Percentiles rank a stretch among this genome's conserved stretches.
Conservation (phyloP, 2,797 vertebrate species). For the Schizopygopsis pylzovi region DNA sequence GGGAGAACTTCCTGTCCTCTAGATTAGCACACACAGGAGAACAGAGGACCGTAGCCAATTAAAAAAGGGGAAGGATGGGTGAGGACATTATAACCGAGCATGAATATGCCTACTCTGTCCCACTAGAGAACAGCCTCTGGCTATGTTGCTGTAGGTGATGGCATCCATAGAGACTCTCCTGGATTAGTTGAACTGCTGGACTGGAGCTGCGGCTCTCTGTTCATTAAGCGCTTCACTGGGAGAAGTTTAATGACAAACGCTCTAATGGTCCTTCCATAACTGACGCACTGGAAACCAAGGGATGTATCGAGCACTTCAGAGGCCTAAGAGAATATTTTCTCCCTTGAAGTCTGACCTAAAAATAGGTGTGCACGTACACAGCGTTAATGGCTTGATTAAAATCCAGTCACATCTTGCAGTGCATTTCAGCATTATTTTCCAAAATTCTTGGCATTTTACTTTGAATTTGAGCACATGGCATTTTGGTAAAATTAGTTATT, state of each 20-base stretch:
- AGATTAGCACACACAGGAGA: constrained; percentile 4
- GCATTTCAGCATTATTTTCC: not conserved
- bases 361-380: not conserved
- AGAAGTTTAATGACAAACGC: constrained; percentile 59
- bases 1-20: not conserved
- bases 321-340: constrained; percentile 11
- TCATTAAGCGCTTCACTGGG: constrained; percentile 64
- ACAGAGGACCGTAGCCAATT: constrained; percentile 35
- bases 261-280: constrained; percentile 55
- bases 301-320: constrained; percentile 18
- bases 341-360: constrained; percentile 20
- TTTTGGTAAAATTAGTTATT: constrained; percentile 30
- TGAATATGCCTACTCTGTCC: constrained; percentile 41
- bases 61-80: constrained; percentile 31
- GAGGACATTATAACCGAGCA: constrained; percentile 34
- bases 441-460: constrained; percentile 17
- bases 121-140: constrained; percentile 34
- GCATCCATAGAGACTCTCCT: constrained; percentile 54
- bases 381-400: not conserved
- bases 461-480: constrained; percentile 31
- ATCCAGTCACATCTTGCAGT: not conserved
- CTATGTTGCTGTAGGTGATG: constrained; percentile 46
- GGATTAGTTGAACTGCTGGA: constrained; percentile 60
- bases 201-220: constrained; percentile 58
- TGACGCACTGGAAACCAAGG: constrained; percentile 55